A percentile compares a stretch with the other conserved stretches of the same genome.
phyloP scores from a whole-genome alignment of 2,797 vertebrate species.

The Balearica regulorum region DNA sequence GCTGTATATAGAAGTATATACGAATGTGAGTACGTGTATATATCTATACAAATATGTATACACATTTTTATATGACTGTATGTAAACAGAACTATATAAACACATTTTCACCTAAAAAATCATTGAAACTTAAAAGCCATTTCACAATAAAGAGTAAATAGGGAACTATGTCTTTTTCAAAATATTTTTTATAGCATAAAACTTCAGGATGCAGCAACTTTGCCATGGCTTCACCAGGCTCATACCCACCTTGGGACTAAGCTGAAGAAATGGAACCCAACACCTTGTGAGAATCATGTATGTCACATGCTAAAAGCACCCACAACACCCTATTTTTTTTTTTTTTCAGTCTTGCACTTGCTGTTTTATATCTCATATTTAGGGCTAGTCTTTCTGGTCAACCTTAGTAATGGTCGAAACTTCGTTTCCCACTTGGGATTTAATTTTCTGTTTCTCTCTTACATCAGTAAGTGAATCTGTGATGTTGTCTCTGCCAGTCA shows the following conservation, averaged over 20 bases:
- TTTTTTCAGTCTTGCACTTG: neutral
- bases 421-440: neutral
- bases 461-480: neutral
- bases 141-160: neutral
- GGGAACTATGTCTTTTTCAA: neutral
- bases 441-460: constrained; percentile 7
- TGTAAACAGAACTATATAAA: neutral
- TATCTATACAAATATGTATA: neutral
- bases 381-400: neutral
- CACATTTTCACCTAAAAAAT: neutral
- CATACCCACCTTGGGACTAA: neutral
- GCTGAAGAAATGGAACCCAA: neutral
- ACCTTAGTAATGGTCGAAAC: neutral
- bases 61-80: neutral
- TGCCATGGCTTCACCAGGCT: neutral
- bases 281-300: neutral
- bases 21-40: neutral
- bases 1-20: neutral
- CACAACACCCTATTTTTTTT: neutral
- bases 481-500: neutral
- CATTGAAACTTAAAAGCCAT: neutral
- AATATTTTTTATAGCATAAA: neutral
- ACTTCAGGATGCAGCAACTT: neutral
- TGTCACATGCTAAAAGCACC: neutral
- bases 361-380: neutral